Base-by-base conservation (phyloP, 2,888 invertebrate genomes). In the Nemurella pictetii region DNA sequence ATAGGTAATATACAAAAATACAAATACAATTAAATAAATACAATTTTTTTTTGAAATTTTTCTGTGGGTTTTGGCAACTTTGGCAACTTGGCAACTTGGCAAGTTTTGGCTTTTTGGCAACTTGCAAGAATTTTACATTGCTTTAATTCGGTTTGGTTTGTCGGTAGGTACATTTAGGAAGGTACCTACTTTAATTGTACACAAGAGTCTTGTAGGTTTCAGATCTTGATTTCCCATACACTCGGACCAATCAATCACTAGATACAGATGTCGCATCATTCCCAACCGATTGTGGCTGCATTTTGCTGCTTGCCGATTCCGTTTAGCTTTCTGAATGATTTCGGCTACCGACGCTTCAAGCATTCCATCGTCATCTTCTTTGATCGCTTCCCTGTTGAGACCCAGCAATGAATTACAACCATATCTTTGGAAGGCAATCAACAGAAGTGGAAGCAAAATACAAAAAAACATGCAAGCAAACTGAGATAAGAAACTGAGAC, bases 201-300 rank as follows among this genome's bases (percentile, higher is more conserved):
- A 97, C 2, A 96, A 89, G 87, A 98, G 94, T 87, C 99, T 92
- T 2, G 97, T 97, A 0, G 99, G 99, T 90, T 98, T 99, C 81
- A 99, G 92, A 91, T 99, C 99, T 89, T 98, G 98, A 88, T 96
- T 96, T 73, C 94, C 93, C 99, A 99, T 99, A 0, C 97, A 94
- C 89, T 96, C 96, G 0, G 99, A 99, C 89, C 97, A 95, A 90
- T 99, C 99, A 1, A 99, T 91, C 28, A 99, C 94, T 0, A 99
- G 91, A 89, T 95, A 97, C 84, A 99, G 90, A 91, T 99, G 99
- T 81, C 99, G 93, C 99, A 99, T 99, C 98, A 99, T 99, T 72
- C 99, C 99, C 36, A 99, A 93, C 85, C 98, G 94, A 77, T 97
- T 95, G 87, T 96, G 96, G 9, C 94, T 93, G 86, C 93, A 92